Evolutionary conservation across 2,888 invertebrate species (phyloP), one percentile per base, ranked within the genome.

Genomic region (Seira ritae): DNA sequence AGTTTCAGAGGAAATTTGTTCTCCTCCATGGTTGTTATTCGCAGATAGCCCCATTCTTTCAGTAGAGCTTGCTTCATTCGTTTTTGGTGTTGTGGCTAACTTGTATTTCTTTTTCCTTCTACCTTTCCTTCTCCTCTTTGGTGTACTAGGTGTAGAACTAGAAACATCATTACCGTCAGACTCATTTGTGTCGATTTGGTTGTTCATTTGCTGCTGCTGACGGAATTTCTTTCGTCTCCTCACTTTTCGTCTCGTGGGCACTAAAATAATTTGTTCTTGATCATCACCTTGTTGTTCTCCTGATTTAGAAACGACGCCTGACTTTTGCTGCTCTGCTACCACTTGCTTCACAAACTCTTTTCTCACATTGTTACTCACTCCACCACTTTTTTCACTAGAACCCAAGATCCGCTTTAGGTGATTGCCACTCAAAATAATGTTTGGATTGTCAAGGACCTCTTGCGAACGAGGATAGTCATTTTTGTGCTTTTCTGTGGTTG

Each of bases 401-500:
- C 81, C 81, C 37, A 81, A 55, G 20, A 81, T 72, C 4, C 81
- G 66, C 19, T 76, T 81, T 19, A 81, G 50, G 15, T 76, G 72
- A 46, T 81, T 81, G 3, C 4, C 67, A 20, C n/a, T 23, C 10
- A 75, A 23, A 50, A 55, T 31, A 31, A 31, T 31, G 8, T 31
- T 65, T 66, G 75, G 70, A 55, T 65, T 80, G 20, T 78, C 75
- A 6, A 78, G 12, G 20, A 84, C 1, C 20, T 84, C 78, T 67
- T 74, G 67, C 12, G 78, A 84, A 31, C 17, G 72, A 4, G 17
- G 22, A 20, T 12, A 55, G 42, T 60, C 69, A 37, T 81, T 71
- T 1, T 80, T 69, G 19, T 85, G 84, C 50, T 85, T 85, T 10
- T 85, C 85, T 3, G 88, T 89, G 3, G 89, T 87, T 1, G 89